phyloP scores from a whole-genome alignment of 2,888 invertebrate genomes.

The Heliconius cydno region DNA sequence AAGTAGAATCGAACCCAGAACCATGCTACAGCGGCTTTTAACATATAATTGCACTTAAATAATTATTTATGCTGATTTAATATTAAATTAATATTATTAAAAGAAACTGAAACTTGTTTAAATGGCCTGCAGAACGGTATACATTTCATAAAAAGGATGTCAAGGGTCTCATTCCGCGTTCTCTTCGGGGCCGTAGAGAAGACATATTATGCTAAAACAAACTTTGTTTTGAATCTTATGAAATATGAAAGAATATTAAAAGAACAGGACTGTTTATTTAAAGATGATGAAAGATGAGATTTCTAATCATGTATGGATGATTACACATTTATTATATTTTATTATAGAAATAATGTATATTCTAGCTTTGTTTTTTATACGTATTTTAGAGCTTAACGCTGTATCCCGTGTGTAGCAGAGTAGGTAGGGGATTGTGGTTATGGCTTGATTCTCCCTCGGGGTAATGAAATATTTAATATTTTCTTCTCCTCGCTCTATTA shows the following conservation, averaged over 20 bases:
- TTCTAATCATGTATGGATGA: background rate
- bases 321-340: no score
- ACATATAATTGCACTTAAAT: background rate
- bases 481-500: no score
- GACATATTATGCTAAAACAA: slow-evolving; percentile 26
- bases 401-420: background rate
- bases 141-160: slow-evolving; percentile 27
- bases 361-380: no score
- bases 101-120: slow-evolving; percentile 10
- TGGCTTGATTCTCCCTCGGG: no score
- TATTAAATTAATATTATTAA: background rate
- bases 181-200: slow-evolving; percentile 22
- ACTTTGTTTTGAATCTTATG: slow-evolving; percentile 12
- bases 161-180: slow-evolving; percentile 22
- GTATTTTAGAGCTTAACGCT: background rate
- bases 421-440: no score
- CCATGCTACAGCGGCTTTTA: background rate
- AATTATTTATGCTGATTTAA: no score
- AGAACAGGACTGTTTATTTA: background rate
- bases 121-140: slow-evolving; percentile 14
- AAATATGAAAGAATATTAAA: background rate
- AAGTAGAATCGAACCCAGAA: background rate
- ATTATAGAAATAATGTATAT: no score
- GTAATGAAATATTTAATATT: no score
- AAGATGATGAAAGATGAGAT: background rate